Base-by-base conservation (phyloP, 2,888 invertebrate genomes). In the Pyrochroa serraticornis region DNA sequence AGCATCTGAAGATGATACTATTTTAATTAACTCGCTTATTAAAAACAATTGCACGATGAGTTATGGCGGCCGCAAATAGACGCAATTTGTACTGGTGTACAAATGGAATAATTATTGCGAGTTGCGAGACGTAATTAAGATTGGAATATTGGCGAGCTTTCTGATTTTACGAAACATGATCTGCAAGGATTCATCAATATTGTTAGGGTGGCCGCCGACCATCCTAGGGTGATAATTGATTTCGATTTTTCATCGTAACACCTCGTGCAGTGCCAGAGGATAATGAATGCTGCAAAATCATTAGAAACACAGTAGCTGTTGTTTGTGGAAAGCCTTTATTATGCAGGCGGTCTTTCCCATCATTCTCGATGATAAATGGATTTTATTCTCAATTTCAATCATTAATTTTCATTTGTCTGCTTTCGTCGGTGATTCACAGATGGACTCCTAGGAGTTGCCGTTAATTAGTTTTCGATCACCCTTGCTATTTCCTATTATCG, bases 351-450 rank as follows among this genome's bases (percentile, higher is more conserved):
- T 58, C 58, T 63, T 66, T 72, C 71, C 68, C 70, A 71, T 73
- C 71, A 70, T 58, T 68, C 68, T 70, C 65, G 8, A 68, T 75
- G 76, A 77, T 75, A 66, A 71, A 76, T 75, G 70, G 71, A 69
- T 73, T 72, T 71, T 70, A 69, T 71, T 54, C 62, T 65, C 68
- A 67, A 73, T 72, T 75, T 71, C 73, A 37, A 55, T 60, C 68
- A 77, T 77, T 75, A 77, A 77, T 77, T 77, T 75, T 69, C 76
- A 76, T 77, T 77, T 66, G 68, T 65, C 74, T 70, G 69, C 67
- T 70, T 72, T 74, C 71, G 70, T 73, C 72, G 73, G 71, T 71
- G 72, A 74, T 71, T 71, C 71, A 71, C 57, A 52, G 42, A 51
- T 60, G 59, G 52, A 48, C 58, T 58, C 61, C 60, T 63, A 61